Base-by-base conservation (phyloP, 30 jellyfish, hydroid and myxozoan species). In the Cassiopea xamachana region DNA sequence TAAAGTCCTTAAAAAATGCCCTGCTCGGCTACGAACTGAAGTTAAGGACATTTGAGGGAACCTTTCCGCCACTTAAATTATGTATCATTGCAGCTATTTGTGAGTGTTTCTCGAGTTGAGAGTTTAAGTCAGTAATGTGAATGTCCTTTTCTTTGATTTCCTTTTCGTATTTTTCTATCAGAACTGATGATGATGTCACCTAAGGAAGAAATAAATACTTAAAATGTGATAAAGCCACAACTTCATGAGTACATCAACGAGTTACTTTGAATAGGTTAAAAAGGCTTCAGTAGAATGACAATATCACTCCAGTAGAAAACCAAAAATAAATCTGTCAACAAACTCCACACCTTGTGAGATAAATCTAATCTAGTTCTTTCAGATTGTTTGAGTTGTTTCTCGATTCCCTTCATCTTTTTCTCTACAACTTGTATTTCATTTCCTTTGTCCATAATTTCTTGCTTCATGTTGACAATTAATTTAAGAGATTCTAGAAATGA, bases 51-150 rank as follows among this genome's bases (percentile, higher is more conserved):
- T 69, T 79, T 39, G 73, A 67, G 6, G 96, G 92, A 18, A 94
- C 49, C 80, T 90, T 94, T 27, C 98, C 98, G 82, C 95, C 79
- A 60, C 97, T 95, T 60, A 95, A 80, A 84, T 95, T 95, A 58
- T 95, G 98, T 48, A 95, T 95, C 99, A 95, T 95, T 58, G 99
- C 99, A 10, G 98, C 93, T 13, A 95, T 95, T 62, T 95, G 99
- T n/a, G 98, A 71, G n/a, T 95, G 99, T 80, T 95, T 91, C 12
- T 95, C 99, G 48, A 94, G 88, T 44, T 94, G 93, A 17, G 80
- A 81, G 60, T 90, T 92, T 58, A 94, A 86, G 9, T 89, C 90
- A 69, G 85, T n/a, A 4, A 94, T 61, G 17, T 46, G 14, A 9
- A 89, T 93, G 9, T 90, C 97, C 44, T 81, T 89, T 43, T 89